Evolutionary conservation across 2,113 vertebrate genomes (phyloP).

Genomic region (Chamaetylas fuelleborni): DNA sequence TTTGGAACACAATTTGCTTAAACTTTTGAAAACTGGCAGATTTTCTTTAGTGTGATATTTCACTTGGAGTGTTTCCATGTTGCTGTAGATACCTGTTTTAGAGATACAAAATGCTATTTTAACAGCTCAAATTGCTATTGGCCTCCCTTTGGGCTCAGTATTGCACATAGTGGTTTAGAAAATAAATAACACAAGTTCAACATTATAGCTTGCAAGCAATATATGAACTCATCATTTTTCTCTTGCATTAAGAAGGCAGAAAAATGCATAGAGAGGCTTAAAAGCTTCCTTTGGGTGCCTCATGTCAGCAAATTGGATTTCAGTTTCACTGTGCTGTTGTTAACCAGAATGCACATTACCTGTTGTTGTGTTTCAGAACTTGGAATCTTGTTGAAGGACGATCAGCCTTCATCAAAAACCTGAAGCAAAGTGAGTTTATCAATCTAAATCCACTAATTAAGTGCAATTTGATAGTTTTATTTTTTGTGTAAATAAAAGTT

Average conservation of each 20-base stretch:
- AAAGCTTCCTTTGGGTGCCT: conserved; percentile 1
- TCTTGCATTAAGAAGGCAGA: not conserved
- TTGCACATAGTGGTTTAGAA: not conserved
- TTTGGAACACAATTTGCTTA: not conserved
- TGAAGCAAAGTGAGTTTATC: conserved; percentile 89
- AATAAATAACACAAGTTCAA: not conserved
- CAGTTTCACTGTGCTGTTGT: not conserved
- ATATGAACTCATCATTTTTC: not conserved
- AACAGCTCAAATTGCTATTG: not conserved
- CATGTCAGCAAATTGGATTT: not conserved
- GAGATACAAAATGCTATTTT: not conserved
- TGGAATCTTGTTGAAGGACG: conserved; percentile 96
- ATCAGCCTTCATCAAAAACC: conserved; percentile 95
- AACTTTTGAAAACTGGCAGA: not conserved
- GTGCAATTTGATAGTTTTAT: not conserved
- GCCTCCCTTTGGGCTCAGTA: not conserved
- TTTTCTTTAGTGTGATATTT: not conserved
- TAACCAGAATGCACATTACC: not conserved
- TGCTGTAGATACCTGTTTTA: not conserved
- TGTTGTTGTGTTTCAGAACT: conserved; percentile 80
- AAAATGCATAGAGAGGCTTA: not conserved
- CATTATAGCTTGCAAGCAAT: not conserved
- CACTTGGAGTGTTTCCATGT: not conserved
- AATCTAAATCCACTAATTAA: not conserved
- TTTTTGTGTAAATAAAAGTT: not conserved